Evolutionary conservation across 2,113 vertebrate species (phyloP).

Genomic region (Cairina moschata): DNA sequence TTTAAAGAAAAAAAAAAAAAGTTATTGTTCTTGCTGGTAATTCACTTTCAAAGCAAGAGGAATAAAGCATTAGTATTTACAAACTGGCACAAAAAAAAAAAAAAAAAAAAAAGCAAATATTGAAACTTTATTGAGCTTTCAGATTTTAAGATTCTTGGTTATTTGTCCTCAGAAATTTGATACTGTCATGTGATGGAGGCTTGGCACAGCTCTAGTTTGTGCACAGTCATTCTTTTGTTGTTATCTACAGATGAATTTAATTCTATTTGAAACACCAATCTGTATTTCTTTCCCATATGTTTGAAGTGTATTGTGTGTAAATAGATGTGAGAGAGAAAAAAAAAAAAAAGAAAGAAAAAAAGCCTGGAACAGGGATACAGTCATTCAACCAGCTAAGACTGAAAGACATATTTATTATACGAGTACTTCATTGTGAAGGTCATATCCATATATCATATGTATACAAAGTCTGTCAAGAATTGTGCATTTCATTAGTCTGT

Average conservation of each 20-base stretch:
- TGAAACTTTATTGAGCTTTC: neutral
- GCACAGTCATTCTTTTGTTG: neutral
- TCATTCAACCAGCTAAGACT: neutral
- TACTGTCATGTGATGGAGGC: neutral
- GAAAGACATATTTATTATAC: neutral
- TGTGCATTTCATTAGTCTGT: neutral
- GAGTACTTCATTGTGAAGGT: neutral
- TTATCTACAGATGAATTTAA: neutral
- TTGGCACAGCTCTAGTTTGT: neutral
- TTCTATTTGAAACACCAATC: neutral
- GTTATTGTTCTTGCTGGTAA: neutral
- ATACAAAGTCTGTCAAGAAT: neutral
- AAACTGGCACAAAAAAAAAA: neutral
- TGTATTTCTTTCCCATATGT: neutral
- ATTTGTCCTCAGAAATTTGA: constrained; percentile 15
- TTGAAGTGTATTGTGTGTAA: neutral
- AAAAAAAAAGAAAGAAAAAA: neutral
- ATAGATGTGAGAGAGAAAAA: neutral
- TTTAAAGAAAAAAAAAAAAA: neutral
- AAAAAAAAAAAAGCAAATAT: neutral
- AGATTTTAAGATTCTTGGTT: neutral
- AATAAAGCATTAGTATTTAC: neutral
- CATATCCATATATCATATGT: neutral
- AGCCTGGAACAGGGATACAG: neutral
- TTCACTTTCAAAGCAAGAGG: neutral